These are phyloP conservation scores for Lydus trimaculatus DNA, from an alignment of 2,888 invertebrate species.

Conservation along the genomic window DNA sequence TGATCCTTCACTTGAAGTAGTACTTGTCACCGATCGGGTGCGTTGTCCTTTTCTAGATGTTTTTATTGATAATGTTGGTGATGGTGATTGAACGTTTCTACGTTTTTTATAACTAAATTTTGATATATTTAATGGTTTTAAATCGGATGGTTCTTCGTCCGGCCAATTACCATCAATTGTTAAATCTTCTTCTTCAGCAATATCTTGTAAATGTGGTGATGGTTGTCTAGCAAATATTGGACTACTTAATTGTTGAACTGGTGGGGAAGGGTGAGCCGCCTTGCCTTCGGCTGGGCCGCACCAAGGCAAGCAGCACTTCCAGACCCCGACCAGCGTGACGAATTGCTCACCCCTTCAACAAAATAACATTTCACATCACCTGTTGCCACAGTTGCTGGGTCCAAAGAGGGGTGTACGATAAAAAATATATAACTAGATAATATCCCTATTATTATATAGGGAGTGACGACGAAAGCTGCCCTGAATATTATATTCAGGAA, in stretches of 20 bases:
- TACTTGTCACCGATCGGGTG: slow-evolving; percentile 47
- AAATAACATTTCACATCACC: slow-evolving; percentile 44
- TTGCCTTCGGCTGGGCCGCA: slow-evolving; percentile 73
- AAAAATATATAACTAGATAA: background rate
- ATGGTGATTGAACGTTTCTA: slow-evolving; percentile 65
- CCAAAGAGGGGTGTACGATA: slow-evolving; percentile 13
- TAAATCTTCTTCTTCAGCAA: slow-evolving; percentile 80
- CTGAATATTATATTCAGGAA: slow-evolving; percentile 2
- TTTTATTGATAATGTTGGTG: slow-evolving; percentile 68
- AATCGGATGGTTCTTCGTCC: slow-evolving; percentile 62
- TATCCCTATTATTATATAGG: background rate
- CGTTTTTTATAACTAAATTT: slow-evolving; percentile 50
- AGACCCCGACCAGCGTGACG: slow-evolving; percentile 77
- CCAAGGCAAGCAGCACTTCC: slow-evolving; percentile 86
- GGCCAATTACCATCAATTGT: slow-evolving; percentile 52
- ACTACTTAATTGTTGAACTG: slow-evolving; percentile 55
- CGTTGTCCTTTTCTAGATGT: slow-evolving; percentile 64
- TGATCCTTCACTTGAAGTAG: slow-evolving; percentile 56
- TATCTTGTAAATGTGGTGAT: slow-evolving; percentile 77
- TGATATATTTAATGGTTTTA: slow-evolving; percentile 58
- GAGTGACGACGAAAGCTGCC: slow-evolving; percentile 7
- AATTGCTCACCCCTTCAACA: slow-evolving; percentile 44
- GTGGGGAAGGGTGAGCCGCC: slow-evolving; percentile 53
- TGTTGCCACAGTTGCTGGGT: slow-evolving; percentile 34
- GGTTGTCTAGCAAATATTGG: slow-evolving; percentile 71